These are phyloP conservation scores for Mormyrus iriodes DNA, from an alignment of 2,113 vertebrate species.

Conservation along the genomic window DNA sequence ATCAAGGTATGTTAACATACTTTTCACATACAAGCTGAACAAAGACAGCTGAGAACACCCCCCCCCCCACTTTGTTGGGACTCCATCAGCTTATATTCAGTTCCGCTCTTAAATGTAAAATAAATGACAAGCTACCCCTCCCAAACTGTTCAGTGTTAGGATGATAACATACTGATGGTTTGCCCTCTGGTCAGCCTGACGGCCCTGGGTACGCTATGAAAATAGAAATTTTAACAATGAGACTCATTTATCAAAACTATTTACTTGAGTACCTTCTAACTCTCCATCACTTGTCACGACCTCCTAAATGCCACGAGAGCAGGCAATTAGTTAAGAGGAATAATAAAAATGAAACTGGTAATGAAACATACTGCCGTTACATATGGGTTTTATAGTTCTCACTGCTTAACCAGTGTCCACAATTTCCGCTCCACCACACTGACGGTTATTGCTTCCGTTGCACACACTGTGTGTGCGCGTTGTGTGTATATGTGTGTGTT, in stretches of 20 bases:
- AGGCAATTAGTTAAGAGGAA: conserved; percentile 51
- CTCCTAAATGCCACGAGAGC: conserved; percentile 43
- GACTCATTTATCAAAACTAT: conserved; percentile 18
- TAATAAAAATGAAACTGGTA: conserved; percentile 51
- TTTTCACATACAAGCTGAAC: not conserved
- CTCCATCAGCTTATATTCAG: not conserved
- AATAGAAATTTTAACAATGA: conserved; percentile 25
- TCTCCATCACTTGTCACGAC: conserved; percentile 38
- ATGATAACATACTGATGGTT: not conserved
- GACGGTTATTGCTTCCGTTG: conserved; percentile 76
- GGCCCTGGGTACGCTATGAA: conserved; percentile 26
- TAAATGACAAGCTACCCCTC: not conserved
- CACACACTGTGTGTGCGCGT: conserved; percentile 24
- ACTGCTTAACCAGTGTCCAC: conserved; percentile 31
- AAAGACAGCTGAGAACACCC: not conserved
- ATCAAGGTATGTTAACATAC: not conserved
- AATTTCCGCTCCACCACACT: conserved; percentile 18
- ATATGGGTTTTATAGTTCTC: conserved; percentile 46
- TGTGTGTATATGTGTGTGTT: conserved; percentile 4
- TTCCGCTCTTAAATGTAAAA: not conserved
- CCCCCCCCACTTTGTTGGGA: not conserved
- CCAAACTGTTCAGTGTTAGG: not conserved
- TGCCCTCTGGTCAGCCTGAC: conserved; percentile 6
- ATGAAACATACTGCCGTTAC: conserved; percentile 40
- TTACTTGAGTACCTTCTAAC: not conserved